phyloP scores from a whole-genome alignment of 2,797 vertebrate species.

The Sebastes miniatus region DNA sequence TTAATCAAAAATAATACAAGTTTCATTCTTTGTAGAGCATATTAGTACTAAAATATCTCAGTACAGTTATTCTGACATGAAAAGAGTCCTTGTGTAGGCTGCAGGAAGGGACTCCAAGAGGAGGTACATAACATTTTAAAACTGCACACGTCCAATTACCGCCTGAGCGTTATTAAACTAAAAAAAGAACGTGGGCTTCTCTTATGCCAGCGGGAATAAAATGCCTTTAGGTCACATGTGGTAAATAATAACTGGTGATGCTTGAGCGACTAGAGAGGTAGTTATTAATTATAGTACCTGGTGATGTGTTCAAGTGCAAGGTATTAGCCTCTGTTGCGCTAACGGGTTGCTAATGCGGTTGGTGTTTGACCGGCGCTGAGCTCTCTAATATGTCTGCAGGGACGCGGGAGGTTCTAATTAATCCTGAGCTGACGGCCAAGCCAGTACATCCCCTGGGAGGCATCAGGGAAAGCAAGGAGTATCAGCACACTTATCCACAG shows the following conservation, averaged over 20 bases:
- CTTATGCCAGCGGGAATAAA: conserved; percentile 30
- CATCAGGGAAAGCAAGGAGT: conserved; percentile 66
- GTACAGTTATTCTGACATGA: neutral
- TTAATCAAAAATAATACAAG: neutral
- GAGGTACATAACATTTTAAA: conserved; percentile 3
- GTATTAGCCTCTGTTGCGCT: conserved; percentile 72
- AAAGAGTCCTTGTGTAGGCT: neutral
- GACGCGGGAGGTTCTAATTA: conserved; percentile 81
- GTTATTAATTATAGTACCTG: conserved; percentile 75
- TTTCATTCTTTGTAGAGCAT: neutral
- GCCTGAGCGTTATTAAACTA: conserved; percentile 4
- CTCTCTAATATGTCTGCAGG: conserved; percentile 82
- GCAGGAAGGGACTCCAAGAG: neutral
- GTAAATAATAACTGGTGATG: conserved; percentile 53
- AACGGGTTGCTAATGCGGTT: conserved; percentile 75
- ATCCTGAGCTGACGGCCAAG: conserved; percentile 80
- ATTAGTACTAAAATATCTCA: neutral
- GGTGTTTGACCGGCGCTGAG: conserved; percentile 82
- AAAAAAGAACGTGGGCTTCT: neutral
- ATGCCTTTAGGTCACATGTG: conserved; percentile 52
- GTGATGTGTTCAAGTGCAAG: conserved; percentile 65
- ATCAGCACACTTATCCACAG: conserved; percentile 75
- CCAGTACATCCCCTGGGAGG: conserved; percentile 71
- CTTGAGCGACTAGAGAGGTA: conserved; percentile 37
- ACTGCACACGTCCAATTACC: neutral